Conservation (phyloP, 2,797 vertebrate genomes). For the Chelon auratus region DNA sequence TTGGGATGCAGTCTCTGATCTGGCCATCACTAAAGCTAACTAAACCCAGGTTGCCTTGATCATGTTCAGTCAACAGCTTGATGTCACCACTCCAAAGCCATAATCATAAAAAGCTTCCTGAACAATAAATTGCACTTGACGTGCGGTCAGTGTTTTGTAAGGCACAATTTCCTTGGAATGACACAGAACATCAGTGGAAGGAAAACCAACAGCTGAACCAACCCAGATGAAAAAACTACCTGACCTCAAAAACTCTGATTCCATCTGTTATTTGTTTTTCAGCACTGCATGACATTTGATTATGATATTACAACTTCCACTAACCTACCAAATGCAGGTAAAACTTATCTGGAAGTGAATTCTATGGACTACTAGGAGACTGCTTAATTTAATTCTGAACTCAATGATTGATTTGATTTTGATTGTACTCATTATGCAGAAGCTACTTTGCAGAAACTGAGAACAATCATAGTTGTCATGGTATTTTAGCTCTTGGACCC, state of each 20-base stretch:
- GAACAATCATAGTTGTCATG: no score
- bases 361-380: background rate
- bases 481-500: no score
- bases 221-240: background rate
- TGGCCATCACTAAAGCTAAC: conserved; percentile 2
- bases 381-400: background rate
- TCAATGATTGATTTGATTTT: background rate
- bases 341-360: background rate
- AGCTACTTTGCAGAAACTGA: no score
- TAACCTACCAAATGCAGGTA: background rate
- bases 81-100: conserved; percentile 3
- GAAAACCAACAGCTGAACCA: background rate
- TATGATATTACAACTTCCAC: background rate
- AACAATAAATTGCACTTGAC: conserved; percentile 21
- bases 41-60: conserved; percentile 8
- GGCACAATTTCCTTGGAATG: conserved; percentile 1
- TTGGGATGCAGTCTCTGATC: conserved; percentile 2
- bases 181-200: background rate
- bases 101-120: background rate
- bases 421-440: background rate
- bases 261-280: background rate
- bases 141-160: background rate
- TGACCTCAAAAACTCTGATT: background rate
- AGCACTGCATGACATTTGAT: background rate
- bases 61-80: background rate